A percentile compares a stretch with the other conserved stretches of the same genome.
Conservation (phyloP, 2,888 invertebrate genomes). For the Nudaria mundana region DNA sequence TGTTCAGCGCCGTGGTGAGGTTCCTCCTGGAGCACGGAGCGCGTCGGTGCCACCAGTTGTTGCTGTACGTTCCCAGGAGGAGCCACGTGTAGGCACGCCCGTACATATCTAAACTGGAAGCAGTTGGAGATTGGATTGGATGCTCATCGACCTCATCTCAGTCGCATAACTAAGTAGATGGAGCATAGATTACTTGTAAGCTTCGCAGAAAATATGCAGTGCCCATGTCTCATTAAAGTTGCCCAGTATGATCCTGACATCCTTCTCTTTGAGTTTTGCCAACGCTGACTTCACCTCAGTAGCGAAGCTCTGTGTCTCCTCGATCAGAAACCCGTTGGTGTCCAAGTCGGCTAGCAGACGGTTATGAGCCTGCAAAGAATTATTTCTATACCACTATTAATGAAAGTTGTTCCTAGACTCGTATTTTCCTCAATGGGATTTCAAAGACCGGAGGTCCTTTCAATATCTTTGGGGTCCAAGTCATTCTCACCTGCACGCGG, state of each 20-base stretch:
- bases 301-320: slow-evolving; percentile 95
- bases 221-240: slow-evolving; percentile 98
- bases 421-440: too few species aligned
- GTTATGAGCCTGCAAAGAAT: slow-evolving; percentile 88
- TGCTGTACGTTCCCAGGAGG: slow-evolving; percentile 92
- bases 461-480: too few species aligned
- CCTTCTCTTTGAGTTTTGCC: slow-evolving; percentile 92
- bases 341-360: slow-evolving; percentile 94
- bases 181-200: slow-evolving; percentile 81
- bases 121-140: too few species aligned
- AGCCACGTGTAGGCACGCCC: slow-evolving; percentile 98
- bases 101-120: slow-evolving; percentile 88
- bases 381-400: too few species aligned
- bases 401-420: too few species aligned
- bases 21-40: slow-evolving; percentile 87
- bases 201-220: slow-evolving; percentile 92
- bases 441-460: too few species aligned
- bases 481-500: too few species aligned
- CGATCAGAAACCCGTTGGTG: slow-evolving; percentile 88
- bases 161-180: background rate
- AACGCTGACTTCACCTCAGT: slow-evolving; percentile 92
- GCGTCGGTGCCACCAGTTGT: slow-evolving; percentile 86
- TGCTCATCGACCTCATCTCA: too few species aligned
- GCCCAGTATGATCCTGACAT: slow-evolving; percentile 96
- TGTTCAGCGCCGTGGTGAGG: slow-evolving; percentile 90